These are phyloP conservation scores for Ectropis crepuscularia DNA, from an alignment of 2,888 invertebrate species.

Conservation along the genomic window DNA sequence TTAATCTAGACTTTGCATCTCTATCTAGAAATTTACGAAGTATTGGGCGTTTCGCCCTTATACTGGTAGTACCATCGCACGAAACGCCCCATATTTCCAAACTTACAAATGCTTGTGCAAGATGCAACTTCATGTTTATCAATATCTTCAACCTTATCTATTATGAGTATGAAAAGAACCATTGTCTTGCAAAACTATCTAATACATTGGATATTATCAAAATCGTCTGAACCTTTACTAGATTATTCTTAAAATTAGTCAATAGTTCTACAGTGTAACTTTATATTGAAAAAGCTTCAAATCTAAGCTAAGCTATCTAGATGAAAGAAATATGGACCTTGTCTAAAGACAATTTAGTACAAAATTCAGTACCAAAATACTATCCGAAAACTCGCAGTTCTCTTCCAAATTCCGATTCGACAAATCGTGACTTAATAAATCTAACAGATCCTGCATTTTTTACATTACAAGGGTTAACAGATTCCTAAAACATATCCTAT, in stretches of 20 bases:
- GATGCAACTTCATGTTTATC: conserved; percentile 53
- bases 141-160: conserved; percentile 16
- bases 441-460: too few species aligned
- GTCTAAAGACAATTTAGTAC: conserved; percentile 75
- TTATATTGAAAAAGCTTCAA: conserved; percentile 63
- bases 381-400: conserved; percentile 56
- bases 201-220: conserved; percentile 53
- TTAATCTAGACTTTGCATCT: conserved; percentile 34
- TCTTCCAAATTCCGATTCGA: conserved; percentile 29
- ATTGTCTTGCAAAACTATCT: conserved; percentile 38
- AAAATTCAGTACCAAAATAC: conserved; percentile 81
- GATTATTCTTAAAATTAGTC: conserved; percentile 68
- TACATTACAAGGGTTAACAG: too few species aligned
- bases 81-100: too few species aligned
- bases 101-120: conserved; percentile 59
- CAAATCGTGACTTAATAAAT: conserved; percentile 3
- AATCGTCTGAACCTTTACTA: conserved; percentile 63
- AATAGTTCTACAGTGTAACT: conserved; percentile 61
- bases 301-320: conserved; percentile 73
- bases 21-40: conserved; percentile 73
- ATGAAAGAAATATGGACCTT: conserved; percentile 75
- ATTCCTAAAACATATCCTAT: too few species aligned
- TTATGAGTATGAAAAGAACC: conserved; percentile 24
- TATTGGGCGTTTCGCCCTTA: conserved; percentile 30
- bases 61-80: too few species aligned